Percentiles rank a stretch among this genome's conserved stretches.
Evolutionary conservation across 2,113 vertebrate genomes (phyloP).

Genomic region (Rhinogobius similis): DNA sequence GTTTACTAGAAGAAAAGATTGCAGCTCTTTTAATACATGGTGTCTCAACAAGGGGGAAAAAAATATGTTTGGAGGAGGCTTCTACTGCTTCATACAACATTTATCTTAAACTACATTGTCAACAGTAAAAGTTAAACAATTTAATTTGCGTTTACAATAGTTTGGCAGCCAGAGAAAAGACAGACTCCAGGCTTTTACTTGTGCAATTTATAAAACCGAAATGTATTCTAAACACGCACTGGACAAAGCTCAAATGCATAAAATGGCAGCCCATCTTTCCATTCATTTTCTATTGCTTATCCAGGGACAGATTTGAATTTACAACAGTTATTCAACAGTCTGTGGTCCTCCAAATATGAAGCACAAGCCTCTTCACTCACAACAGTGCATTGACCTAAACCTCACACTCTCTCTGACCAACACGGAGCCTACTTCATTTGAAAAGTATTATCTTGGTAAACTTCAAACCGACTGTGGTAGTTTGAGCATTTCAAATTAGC

Average conservation of each 20-base stretch:
- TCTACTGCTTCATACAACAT: neutral
- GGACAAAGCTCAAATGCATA: neutral
- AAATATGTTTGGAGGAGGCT: no score
- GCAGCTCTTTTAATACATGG: no score
- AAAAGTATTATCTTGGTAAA: constrained; percentile 22
- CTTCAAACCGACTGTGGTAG: constrained; percentile 21
- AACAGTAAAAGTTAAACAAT: neutral
- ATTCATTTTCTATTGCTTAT: neutral
- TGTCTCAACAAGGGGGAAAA: no score
- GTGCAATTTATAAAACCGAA: neutral
- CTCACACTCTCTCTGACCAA: neutral
- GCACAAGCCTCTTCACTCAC: neutral
- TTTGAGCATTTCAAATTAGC: constrained; percentile 33
- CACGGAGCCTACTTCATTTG: neutral
- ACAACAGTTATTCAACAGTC: neutral
- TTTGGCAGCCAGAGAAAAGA: neutral
- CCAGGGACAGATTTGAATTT: neutral
- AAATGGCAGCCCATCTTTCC: neutral
- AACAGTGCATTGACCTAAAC: neutral
- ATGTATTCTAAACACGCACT: neutral
- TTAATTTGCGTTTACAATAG: neutral
- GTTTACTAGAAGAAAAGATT: no score
- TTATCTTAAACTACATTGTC: neutral
- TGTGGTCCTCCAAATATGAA: neutral
- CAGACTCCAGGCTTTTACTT: neutral